phyloP scores from a whole-genome alignment of 2,797 vertebrate species.

The Fundulus diaphanus region DNA sequence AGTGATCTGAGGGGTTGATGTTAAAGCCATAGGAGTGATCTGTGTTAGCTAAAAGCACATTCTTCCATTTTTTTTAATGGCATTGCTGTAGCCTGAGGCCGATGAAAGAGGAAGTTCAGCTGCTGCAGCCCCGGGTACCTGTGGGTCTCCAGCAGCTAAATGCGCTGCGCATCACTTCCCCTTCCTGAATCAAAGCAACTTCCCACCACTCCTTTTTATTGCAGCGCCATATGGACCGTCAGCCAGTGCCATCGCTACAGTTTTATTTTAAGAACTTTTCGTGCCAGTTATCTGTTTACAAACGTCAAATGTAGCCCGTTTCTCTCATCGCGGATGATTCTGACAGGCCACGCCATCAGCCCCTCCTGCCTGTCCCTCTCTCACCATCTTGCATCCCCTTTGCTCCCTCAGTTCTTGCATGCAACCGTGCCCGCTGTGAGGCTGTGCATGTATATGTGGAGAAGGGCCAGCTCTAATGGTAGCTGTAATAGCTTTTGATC shows the following conservation, averaged over 20 bases:
- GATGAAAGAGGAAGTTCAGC: constrained; percentile 52
- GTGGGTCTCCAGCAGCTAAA: constrained; percentile 18
- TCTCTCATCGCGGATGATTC: constrained; percentile 22
- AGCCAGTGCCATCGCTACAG: background rate
- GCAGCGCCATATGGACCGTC: too few relatives aligned
- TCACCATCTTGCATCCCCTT: constrained; percentile 28
- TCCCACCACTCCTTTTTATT: background rate
- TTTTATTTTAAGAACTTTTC: background rate
- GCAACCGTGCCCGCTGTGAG: constrained; percentile 58
- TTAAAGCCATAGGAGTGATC: background rate
- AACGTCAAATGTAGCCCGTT: background rate
- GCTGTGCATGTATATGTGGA: constrained; percentile 38
- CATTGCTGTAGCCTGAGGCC: constrained; percentile 27
- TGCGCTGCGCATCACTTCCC: constrained; percentile 6
- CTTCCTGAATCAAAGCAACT: constrained; percentile 4
- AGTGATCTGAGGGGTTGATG: background rate
- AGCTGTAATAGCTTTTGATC: constrained; percentile 64
- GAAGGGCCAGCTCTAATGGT: constrained; percentile 61
- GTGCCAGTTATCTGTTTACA: background rate
- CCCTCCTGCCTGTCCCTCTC: constrained; percentile 6
- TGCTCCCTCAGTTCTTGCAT: constrained; percentile 39
- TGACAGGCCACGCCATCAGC: constrained; percentile 35
- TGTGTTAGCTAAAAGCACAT: background rate
- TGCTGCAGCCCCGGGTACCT: constrained; percentile 23
- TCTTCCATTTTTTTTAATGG: background rate